Conservation (phyloP, 2,888 invertebrate species). For the Sicus ferrugineus region DNA sequence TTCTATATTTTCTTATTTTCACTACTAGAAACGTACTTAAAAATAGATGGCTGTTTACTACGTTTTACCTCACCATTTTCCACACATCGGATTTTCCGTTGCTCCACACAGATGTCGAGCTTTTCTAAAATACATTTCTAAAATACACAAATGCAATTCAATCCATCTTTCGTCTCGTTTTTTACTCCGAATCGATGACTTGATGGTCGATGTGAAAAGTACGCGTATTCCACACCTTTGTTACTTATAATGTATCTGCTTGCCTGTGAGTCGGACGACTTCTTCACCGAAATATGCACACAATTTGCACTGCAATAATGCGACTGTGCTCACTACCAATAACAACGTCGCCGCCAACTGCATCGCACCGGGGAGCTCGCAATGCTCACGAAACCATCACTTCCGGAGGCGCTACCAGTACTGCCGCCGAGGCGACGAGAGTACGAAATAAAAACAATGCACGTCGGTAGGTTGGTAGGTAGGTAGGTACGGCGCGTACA, state of each 20-base stretch:
- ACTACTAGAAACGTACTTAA: too few relatives aligned
- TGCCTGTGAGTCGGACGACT: background rate
- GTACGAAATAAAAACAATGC: conserved; percentile 30
- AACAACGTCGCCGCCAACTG: conserved; percentile 24
- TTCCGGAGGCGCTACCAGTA: conserved; percentile 65
- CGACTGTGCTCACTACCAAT: conserved; percentile 35
- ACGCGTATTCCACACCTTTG: too few relatives aligned
- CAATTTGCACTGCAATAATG: conserved; percentile 27
- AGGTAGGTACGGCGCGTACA: conserved; percentile 9
- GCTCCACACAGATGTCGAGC: too few relatives aligned
- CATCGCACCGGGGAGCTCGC: conserved; percentile 18
- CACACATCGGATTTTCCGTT: too few relatives aligned
- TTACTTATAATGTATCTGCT: background rate
- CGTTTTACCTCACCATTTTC: too few relatives aligned
- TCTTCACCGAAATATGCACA: conserved; percentile 9
- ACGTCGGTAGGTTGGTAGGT: conserved; percentile 23
- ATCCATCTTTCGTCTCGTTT: too few relatives aligned
- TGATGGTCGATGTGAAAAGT: too few relatives aligned
- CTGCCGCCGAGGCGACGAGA: conserved; percentile 48
- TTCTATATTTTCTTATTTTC: too few relatives aligned
- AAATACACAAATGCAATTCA: too few relatives aligned
- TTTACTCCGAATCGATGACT: too few relatives aligned
- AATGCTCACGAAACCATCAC: conserved; percentile 59
- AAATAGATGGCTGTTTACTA: too few relatives aligned
- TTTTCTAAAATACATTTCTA: too few relatives aligned